phyloP scores from a whole-genome alignment of 2,888 invertebrate genomes.

The Glyphotaelius pellucidus region DNA sequence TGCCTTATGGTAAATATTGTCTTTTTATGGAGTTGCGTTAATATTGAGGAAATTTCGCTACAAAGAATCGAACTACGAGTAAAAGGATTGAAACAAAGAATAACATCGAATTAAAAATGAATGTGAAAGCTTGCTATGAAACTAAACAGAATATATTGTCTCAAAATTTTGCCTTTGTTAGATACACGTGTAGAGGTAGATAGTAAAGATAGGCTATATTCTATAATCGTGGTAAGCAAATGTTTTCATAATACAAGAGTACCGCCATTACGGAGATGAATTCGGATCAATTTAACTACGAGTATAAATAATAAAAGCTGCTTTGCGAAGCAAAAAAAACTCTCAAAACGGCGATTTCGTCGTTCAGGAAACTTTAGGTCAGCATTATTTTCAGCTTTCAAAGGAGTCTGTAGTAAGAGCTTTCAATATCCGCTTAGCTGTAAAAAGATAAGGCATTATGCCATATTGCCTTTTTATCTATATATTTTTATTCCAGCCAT shows the following conservation, averaged over 20 bases:
- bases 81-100: no score
- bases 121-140: no score
- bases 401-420: background rate
- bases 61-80: no score
- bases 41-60: no score
- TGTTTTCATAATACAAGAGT: background rate
- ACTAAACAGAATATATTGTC: no score
- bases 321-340: background rate
- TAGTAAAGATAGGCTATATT: background rate
- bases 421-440: background rate
- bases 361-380: background rate
- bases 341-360: background rate
- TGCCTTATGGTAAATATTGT: no score
- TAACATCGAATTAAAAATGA: no score
- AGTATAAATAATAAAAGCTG: background rate
- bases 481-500: no score
- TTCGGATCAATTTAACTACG: background rate
- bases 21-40: no score
- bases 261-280: background rate
- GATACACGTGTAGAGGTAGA: no score
- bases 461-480: background rate
- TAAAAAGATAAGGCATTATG: background rate
- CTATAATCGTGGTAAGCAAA: background rate
- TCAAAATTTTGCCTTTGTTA: no score
- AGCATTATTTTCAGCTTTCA: background rate